phyloP scores from a whole-genome alignment of 2,113 vertebrate genomes.

The Pheucticus melanocephalus region DNA sequence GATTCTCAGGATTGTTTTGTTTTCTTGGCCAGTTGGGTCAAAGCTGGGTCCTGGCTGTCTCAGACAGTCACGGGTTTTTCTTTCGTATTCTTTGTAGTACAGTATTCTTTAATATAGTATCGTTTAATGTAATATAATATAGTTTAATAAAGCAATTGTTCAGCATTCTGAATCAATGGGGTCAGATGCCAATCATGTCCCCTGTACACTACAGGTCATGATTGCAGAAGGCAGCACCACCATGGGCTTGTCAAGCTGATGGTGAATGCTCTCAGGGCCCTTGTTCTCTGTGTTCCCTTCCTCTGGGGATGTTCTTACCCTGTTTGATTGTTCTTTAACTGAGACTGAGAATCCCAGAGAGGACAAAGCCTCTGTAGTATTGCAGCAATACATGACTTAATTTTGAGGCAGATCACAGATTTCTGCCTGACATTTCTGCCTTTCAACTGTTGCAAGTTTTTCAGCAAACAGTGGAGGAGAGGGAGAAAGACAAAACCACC shows the following conservation, averaged over 20 bases:
- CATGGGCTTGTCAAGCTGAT: not conserved
- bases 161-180: no score
- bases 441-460: slow-evolving; percentile 41
- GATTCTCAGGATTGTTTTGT: no score
- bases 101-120: no score
- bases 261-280: not conserved
- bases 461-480: slow-evolving; percentile 27
- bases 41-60: no score
- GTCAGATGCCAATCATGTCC: no score
- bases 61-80: no score
- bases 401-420: slow-evolving; percentile 40
- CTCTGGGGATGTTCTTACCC: not conserved
- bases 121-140: no score
- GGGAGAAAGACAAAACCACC: slow-evolving; percentile 27
- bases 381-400: slow-evolving; percentile 8
- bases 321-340: not conserved
- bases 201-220: no score
- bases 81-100: no score
- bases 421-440: slow-evolving; percentile 31
- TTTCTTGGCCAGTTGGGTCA: no score
- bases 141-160: no score
- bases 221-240: rapidly evolving
- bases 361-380: not conserved
- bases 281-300: not conserved
- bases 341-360: not conserved